A percentile compares a stretch with the other conserved stretches of the same genome.
These are phyloP conservation scores for Gracilinanus agilis DNA, from an alignment of 2,113 vertebrate genomes.

Conservation along the genomic window DNA sequence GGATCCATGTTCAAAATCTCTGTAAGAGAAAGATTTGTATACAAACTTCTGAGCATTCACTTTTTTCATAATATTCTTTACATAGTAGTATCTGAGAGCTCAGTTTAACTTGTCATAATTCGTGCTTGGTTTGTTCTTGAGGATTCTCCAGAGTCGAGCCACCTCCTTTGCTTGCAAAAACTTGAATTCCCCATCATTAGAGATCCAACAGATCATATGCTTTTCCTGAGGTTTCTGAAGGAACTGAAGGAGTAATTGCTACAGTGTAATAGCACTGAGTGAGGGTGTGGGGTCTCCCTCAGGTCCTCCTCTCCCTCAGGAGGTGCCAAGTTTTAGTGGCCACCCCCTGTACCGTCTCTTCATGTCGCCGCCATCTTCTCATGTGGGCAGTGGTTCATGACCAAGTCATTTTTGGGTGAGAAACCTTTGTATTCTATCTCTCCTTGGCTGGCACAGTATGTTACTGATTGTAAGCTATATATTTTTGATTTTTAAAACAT, in stretches of 20 bases:
- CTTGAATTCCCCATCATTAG: slow-evolving; percentile 96
- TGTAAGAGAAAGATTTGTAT: slow-evolving; percentile 98
- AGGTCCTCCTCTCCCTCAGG: no score
- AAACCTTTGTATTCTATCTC: no score
- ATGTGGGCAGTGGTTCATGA: no score
- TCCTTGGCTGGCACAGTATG: no score
- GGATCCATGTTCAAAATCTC: slow-evolving; percentile 94
- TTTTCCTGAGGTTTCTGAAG: slow-evolving; percentile 94
- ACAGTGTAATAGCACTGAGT: slow-evolving; percentile 97
- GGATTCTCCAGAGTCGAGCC: slow-evolving; percentile 96
- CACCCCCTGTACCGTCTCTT: no score
- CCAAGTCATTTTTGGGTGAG: no score
- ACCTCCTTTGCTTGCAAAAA: slow-evolving; percentile 98
- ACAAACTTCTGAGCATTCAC: slow-evolving; percentile 99
- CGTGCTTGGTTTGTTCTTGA: slow-evolving; percentile 99
- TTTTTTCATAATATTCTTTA: slow-evolving; percentile 99
- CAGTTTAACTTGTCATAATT: slow-evolving; percentile 99
- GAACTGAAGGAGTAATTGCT: slow-evolving; percentile 99
- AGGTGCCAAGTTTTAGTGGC: no score
- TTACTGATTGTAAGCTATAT: no score
- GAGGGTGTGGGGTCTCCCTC: no score
- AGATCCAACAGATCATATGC: slow-evolving; percentile 98
- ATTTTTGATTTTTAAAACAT: no score
- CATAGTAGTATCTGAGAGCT: slow-evolving; percentile 98
- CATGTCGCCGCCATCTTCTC: no score